Percentiles rank a stretch among this genome's conserved stretches.
phyloP scores from a whole-genome alignment of 2,797 vertebrate genomes.

The Takifugu ocellatus region DNA sequence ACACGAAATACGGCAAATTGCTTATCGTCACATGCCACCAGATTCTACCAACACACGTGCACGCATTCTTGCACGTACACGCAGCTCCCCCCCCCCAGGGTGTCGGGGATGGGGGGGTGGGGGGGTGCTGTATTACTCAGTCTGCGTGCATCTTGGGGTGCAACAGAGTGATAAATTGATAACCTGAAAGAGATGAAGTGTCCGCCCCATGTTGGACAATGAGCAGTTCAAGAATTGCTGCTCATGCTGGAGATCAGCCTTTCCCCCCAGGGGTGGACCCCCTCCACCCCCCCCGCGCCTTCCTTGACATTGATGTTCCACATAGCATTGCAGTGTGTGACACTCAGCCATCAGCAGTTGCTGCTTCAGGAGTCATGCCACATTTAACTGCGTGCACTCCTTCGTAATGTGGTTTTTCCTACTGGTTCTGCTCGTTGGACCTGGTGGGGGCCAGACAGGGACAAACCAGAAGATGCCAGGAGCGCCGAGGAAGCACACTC shows the following conservation, averaged over 20 bases:
- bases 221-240: conserved; percentile 25
- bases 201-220: conserved; percentile 41
- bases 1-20: conserved; percentile 19
- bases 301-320: conserved; percentile 34
- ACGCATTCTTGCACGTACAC: conserved; percentile 25
- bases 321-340: conserved; percentile 29
- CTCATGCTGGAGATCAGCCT: conserved; percentile 18
- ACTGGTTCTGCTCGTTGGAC: conserved; percentile 4
- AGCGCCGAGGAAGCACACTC: conserved; percentile 11
- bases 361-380: conserved; percentile 6
- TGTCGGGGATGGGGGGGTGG: too few relatives aligned
- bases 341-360: conserved; percentile 15
- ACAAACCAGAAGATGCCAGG: background rate
- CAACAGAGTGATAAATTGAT: conserved; percentile 48
- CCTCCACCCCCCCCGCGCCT: conserved; percentile 9
- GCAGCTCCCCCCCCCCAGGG: background rate
- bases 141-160: conserved; percentile 20
- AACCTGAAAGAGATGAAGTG: conserved; percentile 51
- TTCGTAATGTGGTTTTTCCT: conserved; percentile 9
- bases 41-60: conserved; percentile 21
- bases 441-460: conserved; percentile 3
- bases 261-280: conserved; percentile 18
- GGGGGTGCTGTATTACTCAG: conserved; percentile 11
- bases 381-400: background rate
- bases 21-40: conserved; percentile 46